Base-by-base conservation (phyloP, 1,140 invertebrate species). In the Drosophila pallidifrons region DNA sequence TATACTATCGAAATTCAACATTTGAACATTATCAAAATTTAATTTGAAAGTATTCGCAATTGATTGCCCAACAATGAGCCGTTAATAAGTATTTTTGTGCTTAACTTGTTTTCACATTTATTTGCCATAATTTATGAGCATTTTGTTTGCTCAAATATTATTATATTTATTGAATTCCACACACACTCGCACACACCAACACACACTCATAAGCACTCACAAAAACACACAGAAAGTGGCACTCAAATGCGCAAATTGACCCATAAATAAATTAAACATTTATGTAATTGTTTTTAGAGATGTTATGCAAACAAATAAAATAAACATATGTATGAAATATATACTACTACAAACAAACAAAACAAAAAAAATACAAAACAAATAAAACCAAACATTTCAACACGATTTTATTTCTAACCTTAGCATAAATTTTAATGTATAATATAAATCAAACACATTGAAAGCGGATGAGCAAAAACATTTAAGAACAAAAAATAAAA, bases 361-460 rank as follows among this genome's bases (percentile, higher is more conserved):
- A 51, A 58, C 11, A 70, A 71, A 59, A 66, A 20, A 1, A 20
- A 25, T 3, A 68, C 8, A 32, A 54, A 51, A 58, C 11, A 70
- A 71, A 66, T 25, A 25, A 66, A 73, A 58, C 54, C 66, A 72
- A 82, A 87, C 73, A 77, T 72, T 88, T 88, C 77, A 80, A 82
- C 60, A 80, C 51, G 75, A 87, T 88, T 87, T 87, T 87, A 83
- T 88, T 87, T 88, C 73, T 81, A 77, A 77, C 41, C 71, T 83
- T 83, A 88, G 80, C 81, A 78, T 83, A 78, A 75, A 89, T 83
- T 88, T 88, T 83, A 88, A 81, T 88, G 83, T 88, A 82, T 69
- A 72, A 87, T 73, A 81, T 66, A 77, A 43, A 60, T 52, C 65
- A 59, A 79, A 81, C 13, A 76, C 32, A 66, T 13, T 41, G 5